Evolutionary conservation across 2,888 invertebrate genomes (phyloP), one percentile per base, ranked within the genome.

Genomic region (Heliconius erato): DNA sequence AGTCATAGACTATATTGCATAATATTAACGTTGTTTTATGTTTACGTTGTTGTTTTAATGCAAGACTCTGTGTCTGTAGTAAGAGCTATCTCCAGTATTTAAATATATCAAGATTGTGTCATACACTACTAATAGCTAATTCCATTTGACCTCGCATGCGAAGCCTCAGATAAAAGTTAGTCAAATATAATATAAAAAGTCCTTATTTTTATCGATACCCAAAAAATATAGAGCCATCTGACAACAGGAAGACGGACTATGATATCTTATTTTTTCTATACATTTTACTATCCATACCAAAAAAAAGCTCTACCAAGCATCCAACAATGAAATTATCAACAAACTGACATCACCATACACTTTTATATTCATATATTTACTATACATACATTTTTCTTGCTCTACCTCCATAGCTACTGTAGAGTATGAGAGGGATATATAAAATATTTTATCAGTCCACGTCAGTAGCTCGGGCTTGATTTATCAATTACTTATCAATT

Each of bases 401-500:
- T 79, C 85, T 82, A 67, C 71, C 59, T 78, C 44, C 40, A 44
- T 3, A 11, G 40, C 82, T 79, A 85, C 72, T 68, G 76, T 71
- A 40, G 84, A 87, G 87, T 86, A 59, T 67, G 85, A 85, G 67
- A 84, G 82, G 82, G 79, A 83, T 81, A 79, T 77, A 84, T 84
- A 26, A 59, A 9, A 63, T 76, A 74, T 79, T 59, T 86, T 89
- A 87, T 89, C 89, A 84, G 65, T 86, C 88, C 89, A 87, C 86
- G 85, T 88, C 90, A 86, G 93, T 91, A 92, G 93, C 92, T 83
- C 87, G 87, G 89, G 87, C 89, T 88, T 87, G 87, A 86, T 85
- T 85, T 88, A 88, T 88, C 89, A 85, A 82, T 85, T 87, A 89
- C 87, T 91, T 93, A 93, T 94, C 94, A 91, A 89, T 92, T 91